Evolutionary conservation across 2,113 vertebrate genomes (phyloP).

Genomic region (Ia io): DNA sequence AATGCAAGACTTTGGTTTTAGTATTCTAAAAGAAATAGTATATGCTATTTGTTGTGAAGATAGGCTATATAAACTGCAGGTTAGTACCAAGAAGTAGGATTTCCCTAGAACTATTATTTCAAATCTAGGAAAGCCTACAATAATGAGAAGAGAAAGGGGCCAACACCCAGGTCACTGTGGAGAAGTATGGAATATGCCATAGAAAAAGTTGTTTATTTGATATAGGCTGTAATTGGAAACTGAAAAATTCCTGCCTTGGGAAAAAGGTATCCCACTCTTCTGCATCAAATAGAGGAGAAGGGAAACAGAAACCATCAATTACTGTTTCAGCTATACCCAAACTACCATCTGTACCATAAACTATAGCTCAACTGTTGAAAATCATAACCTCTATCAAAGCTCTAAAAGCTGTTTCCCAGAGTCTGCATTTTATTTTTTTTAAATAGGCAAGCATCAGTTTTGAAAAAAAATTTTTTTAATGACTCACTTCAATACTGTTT

Average conservation of each 20-base stretch:
- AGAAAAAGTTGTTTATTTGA: constrained; percentile 61
- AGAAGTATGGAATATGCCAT: constrained; percentile 38
- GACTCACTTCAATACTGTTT: constrained; percentile 27
- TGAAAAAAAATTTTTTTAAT: neutral
- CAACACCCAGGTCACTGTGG: constrained; percentile 44
- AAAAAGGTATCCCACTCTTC: constrained; percentile 66
- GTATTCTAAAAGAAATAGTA: constrained; percentile 54
- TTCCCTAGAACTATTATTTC: constrained; percentile 32
- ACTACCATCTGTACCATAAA: constrained; percentile 80
- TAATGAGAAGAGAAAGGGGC: constrained; percentile 15
- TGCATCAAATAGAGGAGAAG: constrained; percentile 55
- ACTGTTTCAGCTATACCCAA: constrained; percentile 66
- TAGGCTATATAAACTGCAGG: constrained; percentile 44
- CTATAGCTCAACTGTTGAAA: constrained; percentile 80
- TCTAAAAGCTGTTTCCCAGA: constrained; percentile 68
- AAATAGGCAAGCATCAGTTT: constrained; percentile 24
- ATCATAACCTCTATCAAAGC: constrained; percentile 80
- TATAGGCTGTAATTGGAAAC: constrained; percentile 60
- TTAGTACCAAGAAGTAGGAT: constrained; percentile 43
- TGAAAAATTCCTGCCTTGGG: constrained; percentile 45
- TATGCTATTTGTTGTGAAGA: constrained; percentile 41
- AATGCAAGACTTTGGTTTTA: constrained; percentile 50
- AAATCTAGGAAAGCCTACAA: constrained; percentile 39
- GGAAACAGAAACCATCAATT: constrained; percentile 70
- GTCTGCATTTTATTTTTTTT: constrained; percentile 56